Base-by-base conservation (phyloP, 2,797 vertebrate genomes). In the Siniperca scherzeri region DNA sequence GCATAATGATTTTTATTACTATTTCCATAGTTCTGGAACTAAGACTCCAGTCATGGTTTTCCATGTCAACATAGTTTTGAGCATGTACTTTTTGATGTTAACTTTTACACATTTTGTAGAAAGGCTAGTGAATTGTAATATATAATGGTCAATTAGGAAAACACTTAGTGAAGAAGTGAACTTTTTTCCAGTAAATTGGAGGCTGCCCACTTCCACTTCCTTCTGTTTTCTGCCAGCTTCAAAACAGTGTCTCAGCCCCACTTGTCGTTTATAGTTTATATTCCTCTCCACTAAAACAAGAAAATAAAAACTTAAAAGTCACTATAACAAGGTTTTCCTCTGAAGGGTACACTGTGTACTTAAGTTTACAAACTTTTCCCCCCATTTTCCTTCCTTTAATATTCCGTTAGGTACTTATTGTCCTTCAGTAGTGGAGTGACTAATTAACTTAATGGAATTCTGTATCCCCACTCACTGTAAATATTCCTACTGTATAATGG, bases 291-390 rank as follows among this genome's bases (percentile, higher is more conserved):
- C 13, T 30, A 11, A 56, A 60, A 36, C n/a, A 46, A 21, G 14
- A 19, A 9, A 25, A 69, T 14, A 6, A 48, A 66, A 60, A 40
- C 10, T 42, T 2, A 19, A 70, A 60, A 40, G 9, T 44, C 19
- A 53, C 36, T 10, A 19, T 8, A 52, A 33, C 2, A 60, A 21
- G 11, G 7, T 42, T 22, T 36, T 42, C 3, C 11, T 13, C 21
- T 60, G 38, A 25, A 30, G 12, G 27, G 70, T 25, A 78, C 65
- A 74, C 25, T n/a, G n/a, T 83, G 80, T 70, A 33, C 69, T 70
- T 19, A 42, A 40, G 22, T 17, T 36, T 22, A 38, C 6, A 40
- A 27, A 64, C 11, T 42, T 40, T 17, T 6, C 4, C 21, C 36
- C 27, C 27, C 27, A 2, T 27, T 57, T 38, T 57, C 16, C 3